Base-by-base conservation (phyloP, 2,888 invertebrate species). In the Beris morrisii region DNA sequence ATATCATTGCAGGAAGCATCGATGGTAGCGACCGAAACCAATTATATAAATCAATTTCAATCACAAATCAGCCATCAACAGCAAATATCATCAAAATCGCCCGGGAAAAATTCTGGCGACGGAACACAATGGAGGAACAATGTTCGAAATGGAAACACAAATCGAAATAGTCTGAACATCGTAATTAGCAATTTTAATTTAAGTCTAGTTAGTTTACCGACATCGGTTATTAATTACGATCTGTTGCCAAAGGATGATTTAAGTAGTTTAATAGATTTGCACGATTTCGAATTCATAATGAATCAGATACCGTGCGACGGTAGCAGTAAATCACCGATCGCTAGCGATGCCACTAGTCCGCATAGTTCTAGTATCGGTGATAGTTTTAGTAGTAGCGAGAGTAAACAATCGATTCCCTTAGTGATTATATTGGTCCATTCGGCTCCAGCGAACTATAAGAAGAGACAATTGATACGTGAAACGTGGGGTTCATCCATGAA, bases 401-500 rank as follows among this genome's bases (percentile, higher is more conserved):
- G 52, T 43, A 13, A n/a, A 4, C 13, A 13, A 31, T 9, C 13
- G 13, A 28, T n/a, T 31, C 80, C 87, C 12, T 78, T 89, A 30
- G 79, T 89, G 9, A 79, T 91, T 22, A 84, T 90, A 67, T 80
- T 90, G 32, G 82, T 89, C 4, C 86, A 89, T 73, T 89, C 92
- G 0, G 88, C 89, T 0, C 89, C 91, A 0, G 76, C 73, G 5
- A 88, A 93, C 75, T 77, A 79, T 28, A 83, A 83, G 15, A 88
- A 89, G 69, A 83, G 92, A n/a, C 81, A 81, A 58, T 77, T 86
- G 0, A 90, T 93, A 63, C 82, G 92, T 4, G 84, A 85, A 65
- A 91, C 92, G 0, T 92, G 92, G 92, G 92, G 89, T 0, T 81
- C 82, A 12, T 9, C 9, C 7, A 77, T 81, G 1, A 64, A 28